A percentile compares a stretch with the other conserved stretches of the same genome.
Conservation (phyloP, 2,113 vertebrate species). For the Pachyramphus minor region DNA sequence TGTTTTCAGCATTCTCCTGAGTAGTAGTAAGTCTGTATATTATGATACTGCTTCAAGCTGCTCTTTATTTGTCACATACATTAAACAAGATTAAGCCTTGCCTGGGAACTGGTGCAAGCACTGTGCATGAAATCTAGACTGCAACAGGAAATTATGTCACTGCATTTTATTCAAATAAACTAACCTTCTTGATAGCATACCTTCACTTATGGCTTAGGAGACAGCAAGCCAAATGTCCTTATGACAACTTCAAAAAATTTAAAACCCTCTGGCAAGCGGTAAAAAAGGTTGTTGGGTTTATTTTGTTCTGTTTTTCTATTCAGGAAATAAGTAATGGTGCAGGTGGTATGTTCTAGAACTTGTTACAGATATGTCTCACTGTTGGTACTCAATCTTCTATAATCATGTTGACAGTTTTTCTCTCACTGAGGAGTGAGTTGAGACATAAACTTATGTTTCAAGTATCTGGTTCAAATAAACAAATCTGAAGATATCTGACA, state of each 20-base stretch:
- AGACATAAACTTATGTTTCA: not conserved
- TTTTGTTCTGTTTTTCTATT: not conserved
- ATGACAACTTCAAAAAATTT: not conserved
- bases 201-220: not conserved
- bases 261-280: not conserved
- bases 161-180: not conserved
- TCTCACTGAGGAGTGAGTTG: not conserved
- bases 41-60: not conserved
- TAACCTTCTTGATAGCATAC: not conserved
- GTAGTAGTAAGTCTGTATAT: not conserved
- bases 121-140: not conserved
- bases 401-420: not conserved
- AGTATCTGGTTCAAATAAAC: not conserved
- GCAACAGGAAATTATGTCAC: not conserved
- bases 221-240: not conserved
- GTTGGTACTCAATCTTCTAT: not conserved
- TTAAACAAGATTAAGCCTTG: not conserved
- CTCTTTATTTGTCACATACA: not conserved
- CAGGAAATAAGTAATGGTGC: not conserved
- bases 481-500: not conserved
- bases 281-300: not conserved
- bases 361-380: not conserved
- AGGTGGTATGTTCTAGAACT: not conserved
- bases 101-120: not conserved
- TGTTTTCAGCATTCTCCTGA: not conserved